phyloP scores from a whole-genome alignment of 2,113 vertebrate genomes.

The Petrocephalus microphthalmus region DNA sequence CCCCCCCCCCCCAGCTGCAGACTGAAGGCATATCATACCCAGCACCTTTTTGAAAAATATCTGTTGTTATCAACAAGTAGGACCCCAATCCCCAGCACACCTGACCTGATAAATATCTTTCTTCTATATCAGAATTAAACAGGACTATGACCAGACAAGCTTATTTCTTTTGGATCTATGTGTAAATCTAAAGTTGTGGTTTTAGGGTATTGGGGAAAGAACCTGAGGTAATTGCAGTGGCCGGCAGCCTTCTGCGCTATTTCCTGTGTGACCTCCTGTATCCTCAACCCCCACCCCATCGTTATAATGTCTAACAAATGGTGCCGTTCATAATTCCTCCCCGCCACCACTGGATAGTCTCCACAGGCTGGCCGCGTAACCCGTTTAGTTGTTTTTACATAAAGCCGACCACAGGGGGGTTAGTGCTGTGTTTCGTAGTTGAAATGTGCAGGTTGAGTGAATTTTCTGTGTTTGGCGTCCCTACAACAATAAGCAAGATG shows the following conservation, averaged over 20 bases:
- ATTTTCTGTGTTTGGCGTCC: background rate
- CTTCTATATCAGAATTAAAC: background rate
- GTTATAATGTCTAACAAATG: conserved; percentile 18
- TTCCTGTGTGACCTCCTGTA: background rate
- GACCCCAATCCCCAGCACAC: too few species aligned
- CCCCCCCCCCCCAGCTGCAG: too few species aligned
- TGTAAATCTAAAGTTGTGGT: background rate
- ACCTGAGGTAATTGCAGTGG: background rate
- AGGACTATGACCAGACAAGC: background rate
- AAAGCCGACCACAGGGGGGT: background rate
- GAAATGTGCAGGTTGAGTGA: background rate
- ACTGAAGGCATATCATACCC: too few species aligned
- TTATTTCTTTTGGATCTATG: background rate
- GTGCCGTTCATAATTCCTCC: background rate
- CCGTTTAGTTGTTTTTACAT: background rate
- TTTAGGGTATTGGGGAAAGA: background rate
- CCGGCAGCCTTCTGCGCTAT: background rate
- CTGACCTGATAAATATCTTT: background rate
- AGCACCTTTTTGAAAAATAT: too few species aligned
- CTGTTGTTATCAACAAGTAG: too few species aligned
- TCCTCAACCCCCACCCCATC: background rate
- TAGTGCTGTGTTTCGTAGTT: background rate
- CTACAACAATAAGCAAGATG: background rate
- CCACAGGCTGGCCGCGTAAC: background rate
- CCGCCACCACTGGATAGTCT: background rate